A percentile compares a stretch with the other conserved stretches of the same genome.
Conservation (phyloP, 2,113 vertebrate genomes). For the Tyrannus savana region DNA sequence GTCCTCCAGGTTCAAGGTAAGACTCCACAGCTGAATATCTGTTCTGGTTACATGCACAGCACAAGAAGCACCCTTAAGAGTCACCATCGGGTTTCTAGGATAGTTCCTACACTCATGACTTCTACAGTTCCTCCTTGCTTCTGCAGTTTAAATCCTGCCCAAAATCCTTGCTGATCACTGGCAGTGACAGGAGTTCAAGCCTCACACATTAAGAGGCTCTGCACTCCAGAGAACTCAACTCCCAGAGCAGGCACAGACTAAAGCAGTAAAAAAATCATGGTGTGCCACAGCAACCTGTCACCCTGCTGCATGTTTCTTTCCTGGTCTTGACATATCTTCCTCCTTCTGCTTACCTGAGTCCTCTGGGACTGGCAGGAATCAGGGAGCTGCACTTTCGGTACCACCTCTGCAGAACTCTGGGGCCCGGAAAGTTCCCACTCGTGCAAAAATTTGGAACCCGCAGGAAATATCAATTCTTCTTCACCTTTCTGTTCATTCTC, state of each 20-base stretch:
- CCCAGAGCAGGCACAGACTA: neutral
- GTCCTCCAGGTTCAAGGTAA: slow-evolving; percentile 91
- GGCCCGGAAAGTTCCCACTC: neutral
- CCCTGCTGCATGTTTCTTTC: neutral
- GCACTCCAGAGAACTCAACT: neutral
- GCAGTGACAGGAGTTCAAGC: neutral
- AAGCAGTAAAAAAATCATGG: neutral
- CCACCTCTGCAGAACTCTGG: neutral
- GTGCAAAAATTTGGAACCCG: neutral
- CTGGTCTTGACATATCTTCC: neutral
- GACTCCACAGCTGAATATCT: neutral
- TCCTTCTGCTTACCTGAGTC: neutral
- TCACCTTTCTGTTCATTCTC: neutral
- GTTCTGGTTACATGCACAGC: neutral
- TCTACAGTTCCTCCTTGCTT: neutral
- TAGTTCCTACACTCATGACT: neutral
- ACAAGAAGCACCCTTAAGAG: neutral
- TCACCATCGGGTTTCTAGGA: neutral
- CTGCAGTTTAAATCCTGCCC: neutral
- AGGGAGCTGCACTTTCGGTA: neutral
- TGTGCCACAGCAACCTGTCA: neutral
- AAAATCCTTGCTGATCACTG: neutral
- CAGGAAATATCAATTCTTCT: neutral
- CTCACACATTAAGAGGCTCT: neutral
- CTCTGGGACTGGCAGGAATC: neutral